Conservation (phyloP, 2,797 vertebrate species). For the Cuculus canorus region DNA sequence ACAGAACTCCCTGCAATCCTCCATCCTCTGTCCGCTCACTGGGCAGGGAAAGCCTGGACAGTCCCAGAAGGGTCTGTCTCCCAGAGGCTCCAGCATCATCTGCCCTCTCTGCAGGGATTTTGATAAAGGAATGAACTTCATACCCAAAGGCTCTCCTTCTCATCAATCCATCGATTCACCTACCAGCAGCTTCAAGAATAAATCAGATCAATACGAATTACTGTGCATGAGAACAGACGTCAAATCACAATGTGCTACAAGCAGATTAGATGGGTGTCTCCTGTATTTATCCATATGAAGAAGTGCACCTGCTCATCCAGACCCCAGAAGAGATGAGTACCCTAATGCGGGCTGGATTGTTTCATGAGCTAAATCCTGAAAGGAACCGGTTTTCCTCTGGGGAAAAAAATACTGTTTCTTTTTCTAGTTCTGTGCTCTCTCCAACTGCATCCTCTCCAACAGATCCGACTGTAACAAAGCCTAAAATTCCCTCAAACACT, state of each 20-base stretch:
- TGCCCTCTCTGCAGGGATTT: neutral
- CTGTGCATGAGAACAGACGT: neutral
- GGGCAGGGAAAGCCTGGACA: neutral
- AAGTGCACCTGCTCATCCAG: neutral
- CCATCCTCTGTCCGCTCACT: neutral
- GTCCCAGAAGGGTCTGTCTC: neutral
- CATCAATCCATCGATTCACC: neutral
- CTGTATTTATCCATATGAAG: neutral
- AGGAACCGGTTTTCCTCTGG: neutral
- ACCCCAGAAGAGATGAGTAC: neutral
- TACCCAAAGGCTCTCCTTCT: neutral
- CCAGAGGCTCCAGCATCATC: neutral
- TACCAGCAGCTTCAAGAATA: neutral
- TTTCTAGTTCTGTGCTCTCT: neutral
- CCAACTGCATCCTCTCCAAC: neutral
- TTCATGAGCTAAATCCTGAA: neutral
- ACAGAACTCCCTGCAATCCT: neutral
- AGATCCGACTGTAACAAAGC: neutral
- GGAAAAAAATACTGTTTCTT: rapidly evolving
- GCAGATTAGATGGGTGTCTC: neutral
- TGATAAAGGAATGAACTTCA: neutral
- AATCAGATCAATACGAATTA: neutral
- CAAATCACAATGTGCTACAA: neutral
- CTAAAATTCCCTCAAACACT: neutral
- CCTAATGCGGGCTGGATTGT: neutral